A percentile compares a stretch with the other conserved stretches of the same genome.
Evolutionary conservation across 2,113 vertebrate genomes (phyloP).

Genomic region (Salvator merianae): DNA sequence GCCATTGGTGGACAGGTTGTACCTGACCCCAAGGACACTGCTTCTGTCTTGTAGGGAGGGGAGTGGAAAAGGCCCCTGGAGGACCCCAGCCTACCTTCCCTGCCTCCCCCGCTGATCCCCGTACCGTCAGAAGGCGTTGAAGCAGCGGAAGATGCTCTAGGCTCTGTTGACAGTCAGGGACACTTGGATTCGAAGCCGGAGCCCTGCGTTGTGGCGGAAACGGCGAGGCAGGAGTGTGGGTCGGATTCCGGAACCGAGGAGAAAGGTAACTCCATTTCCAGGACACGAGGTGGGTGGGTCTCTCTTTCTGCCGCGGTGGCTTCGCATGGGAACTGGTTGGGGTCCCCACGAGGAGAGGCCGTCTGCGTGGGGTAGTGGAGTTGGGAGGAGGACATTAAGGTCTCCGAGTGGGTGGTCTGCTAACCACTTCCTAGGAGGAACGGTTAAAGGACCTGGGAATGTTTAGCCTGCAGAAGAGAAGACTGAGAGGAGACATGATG

Average conservation of each 20-base stretch:
- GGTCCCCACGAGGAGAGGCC: not conserved
- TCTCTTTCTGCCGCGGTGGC: not conserved
- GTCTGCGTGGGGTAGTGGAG: not conserved
- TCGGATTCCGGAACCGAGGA: not conserved
- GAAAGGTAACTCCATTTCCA: not conserved
- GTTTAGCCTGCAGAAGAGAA: too few species aligned
- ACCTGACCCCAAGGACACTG: too few species aligned
- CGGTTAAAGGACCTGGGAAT: too few species aligned
- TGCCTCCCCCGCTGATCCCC: conserved; percentile 86
- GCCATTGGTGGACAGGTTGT: too few species aligned
- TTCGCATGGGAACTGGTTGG: not conserved
- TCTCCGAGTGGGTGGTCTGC: too few species aligned
- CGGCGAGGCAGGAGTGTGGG: not conserved
- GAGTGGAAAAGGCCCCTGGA: conserved; percentile 78
- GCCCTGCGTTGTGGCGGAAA: not conserved
- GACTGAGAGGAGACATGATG: too few species aligned
- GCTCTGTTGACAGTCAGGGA: not conserved
- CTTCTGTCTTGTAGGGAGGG: conserved; percentile 73
- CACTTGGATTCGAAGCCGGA: not conserved
- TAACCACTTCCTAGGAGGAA: too few species aligned
- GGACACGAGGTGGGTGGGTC: not conserved
- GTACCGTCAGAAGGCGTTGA: conserved; percentile 67
- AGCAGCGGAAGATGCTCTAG: not conserved
- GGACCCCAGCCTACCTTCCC: conserved; percentile 56
- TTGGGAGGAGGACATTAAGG: not conserved